Evolutionary conservation across 2,113 vertebrate species (phyloP), one percentile per base, ranked within the genome.

Genomic region (Sitta europaea): DNA sequence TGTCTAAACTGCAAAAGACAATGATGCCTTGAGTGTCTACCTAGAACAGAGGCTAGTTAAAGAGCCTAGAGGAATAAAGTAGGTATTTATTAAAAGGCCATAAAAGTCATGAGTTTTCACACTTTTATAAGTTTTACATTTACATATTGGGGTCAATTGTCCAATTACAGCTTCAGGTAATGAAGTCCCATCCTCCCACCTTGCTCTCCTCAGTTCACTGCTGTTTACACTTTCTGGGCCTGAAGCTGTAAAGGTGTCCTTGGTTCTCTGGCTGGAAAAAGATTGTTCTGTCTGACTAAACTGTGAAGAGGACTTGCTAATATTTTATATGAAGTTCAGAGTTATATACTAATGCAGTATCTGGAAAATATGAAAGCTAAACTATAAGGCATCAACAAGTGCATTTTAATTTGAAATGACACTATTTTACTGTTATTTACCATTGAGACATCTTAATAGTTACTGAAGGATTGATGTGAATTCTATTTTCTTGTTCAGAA

Each of bases 401-500:
- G 2, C 29, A 70, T 70, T 88, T 70, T 74, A 4, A 24, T 94
- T 89, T 66, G 36, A 91, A 84, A 54, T 9, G 6, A 48, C 19
- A 31, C 10, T 21, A n/a, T 74, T 89, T 84, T 58, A 20, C 16
- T 67, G 5, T 74, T 23, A 70, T 61, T 76, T 83, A 42, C 22
- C 9, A 57, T 24, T 10, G 78, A 87, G 36, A 45, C 10, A 67
- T 50, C 35, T 57, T 63, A 61, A n/a, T 31, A 72, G 5, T 43
- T 85, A 53, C 48, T 65, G 29, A 62, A 86, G 4, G 20, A 70
- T 51, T 93, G 8, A 53, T 29, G 42, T 27, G 21, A 78, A 51
- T 63, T 92, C 9, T 94, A 18, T 57, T 94, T 86, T 86, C 71
- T 90, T 66, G 4, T 88, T 50, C 83, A 97, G 96, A 97, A 93